Base-by-base conservation (phyloP, 2,797 vertebrate genomes). In the Eulemur rubriventer region DNA sequence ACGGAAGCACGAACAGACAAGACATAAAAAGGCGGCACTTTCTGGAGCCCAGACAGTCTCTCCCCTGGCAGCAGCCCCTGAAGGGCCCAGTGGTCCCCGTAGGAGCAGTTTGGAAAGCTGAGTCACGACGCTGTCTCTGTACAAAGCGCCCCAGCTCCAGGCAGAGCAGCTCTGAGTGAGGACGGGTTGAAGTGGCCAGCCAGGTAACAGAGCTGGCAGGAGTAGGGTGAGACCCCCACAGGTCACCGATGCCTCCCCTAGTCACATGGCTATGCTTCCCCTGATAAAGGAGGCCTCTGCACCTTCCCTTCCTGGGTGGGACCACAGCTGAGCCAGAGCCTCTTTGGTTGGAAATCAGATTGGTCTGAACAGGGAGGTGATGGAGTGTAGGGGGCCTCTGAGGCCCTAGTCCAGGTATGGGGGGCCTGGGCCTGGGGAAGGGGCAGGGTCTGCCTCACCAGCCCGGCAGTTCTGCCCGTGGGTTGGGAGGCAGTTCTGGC, bases 321-420 rank as follows among this genome's bases (percentile, higher is more conserved):
- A 59, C 73, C 82, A 82, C 65, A 52, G 91, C 75, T 95, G 96
- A 96, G 97, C 95, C 90, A 73, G 48, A 59, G 96, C 90, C 94
- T 98, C 96, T 97, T 97, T 97, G 97, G 97, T 97, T 96, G 76
- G 81, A 95, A 94, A 95, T 55, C 82, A 79, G 80, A 92, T 48
- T 82, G 96, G 90, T 70, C 69, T 96, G 81, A 76, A 82, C 55
- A 63, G 88, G 88, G 82, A 46, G 38, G 8, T 12, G 81, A 28
- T 3, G 43, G 75, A 80, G 52, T 16, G 22, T 61, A 24, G 35
- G n/a, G 33, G 55, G 52, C 59, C 48, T n/a, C 9, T 3, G 17
- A 82, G 89, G 76, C 57, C 89, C 87, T 24, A 38, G 84, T 35
- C 92, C 1, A 3, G 48, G n/a, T 35, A 3, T 0, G 46, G 67